phyloP scores from a whole-genome alignment of 2,797 vertebrate species.

The Buceros bicornis region DNA sequence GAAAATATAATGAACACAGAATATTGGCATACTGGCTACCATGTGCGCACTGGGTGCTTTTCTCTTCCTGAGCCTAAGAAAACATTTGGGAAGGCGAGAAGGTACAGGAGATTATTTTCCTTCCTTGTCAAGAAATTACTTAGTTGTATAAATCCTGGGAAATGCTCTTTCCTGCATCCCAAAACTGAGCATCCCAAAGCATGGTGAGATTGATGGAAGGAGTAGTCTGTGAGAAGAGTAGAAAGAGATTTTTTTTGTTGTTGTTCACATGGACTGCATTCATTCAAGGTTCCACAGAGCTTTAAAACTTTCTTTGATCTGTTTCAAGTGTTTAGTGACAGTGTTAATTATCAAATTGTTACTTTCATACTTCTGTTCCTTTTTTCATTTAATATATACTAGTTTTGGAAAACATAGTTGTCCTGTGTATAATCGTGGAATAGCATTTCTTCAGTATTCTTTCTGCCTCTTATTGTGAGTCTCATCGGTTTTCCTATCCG shows the following conservation, averaged over 20 bases:
- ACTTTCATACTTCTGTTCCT: neutral
- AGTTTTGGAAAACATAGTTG: neutral
- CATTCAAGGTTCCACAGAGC: neutral
- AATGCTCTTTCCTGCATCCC: neutral
- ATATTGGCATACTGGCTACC: neutral
- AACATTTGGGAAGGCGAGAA: neutral
- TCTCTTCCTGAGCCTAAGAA: neutral
- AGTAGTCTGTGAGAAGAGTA: neutral
- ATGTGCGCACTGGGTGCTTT: fast-evolving
- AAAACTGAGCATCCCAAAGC: neutral
- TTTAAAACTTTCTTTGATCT: neutral
- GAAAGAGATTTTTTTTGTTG: neutral
- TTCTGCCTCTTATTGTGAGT: neutral
- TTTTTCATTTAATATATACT: neutral
- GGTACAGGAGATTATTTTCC: neutral
- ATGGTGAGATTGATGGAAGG: neutral
- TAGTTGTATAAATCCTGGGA: neutral
- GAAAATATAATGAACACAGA: neutral
- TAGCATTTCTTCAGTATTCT: neutral
- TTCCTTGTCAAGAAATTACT: neutral
- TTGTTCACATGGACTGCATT: neutral
- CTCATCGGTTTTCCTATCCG: neutral
- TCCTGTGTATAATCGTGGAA: neutral
- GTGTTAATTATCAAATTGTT: neutral
- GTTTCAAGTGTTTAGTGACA: neutral